A percentile compares a stretch with the other conserved stretches of the same genome.
These are phyloP conservation scores for Narcine bancroftii DNA, from an alignment of 2,113 vertebrate species.

Conservation along the genomic window DNA sequence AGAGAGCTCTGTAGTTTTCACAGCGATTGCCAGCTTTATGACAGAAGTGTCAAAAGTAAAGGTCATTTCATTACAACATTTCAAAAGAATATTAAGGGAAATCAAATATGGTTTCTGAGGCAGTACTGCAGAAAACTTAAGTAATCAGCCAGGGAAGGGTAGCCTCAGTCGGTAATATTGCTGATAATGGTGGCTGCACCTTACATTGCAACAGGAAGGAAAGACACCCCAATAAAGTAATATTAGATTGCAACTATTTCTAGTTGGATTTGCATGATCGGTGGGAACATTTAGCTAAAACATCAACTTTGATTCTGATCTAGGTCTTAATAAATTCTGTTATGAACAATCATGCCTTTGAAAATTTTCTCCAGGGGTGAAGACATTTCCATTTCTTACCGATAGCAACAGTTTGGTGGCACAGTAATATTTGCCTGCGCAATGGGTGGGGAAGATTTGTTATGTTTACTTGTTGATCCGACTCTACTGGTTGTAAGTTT, in stretches of 20 bases:
- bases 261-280: background rate
- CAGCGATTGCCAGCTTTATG: conserved; percentile 12
- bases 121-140: background rate
- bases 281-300: background rate
- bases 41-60: conserved; percentile 17
- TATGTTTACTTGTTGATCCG: too few relatives aligned
- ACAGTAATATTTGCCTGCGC: background rate
- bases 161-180: background rate
- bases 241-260: background rate
- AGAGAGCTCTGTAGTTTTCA: conserved; percentile 10
- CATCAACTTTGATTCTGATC: background rate
- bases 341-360: background rate
- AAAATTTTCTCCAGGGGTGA: background rate
- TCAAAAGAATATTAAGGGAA: conserved; percentile 22
- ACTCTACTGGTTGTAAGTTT: too few relatives aligned
- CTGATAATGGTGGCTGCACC: background rate
- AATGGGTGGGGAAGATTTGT: too few relatives aligned
- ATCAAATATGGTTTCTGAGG: background rate
- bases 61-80: conserved; percentile 32
- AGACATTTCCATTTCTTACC: background rate
- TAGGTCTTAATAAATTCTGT: background rate
- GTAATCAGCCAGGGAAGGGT: background rate
- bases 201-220: background rate
- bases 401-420: background rate
- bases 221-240: background rate